Conservation (phyloP, 2,797 vertebrate species). For the Acanthis flammea region DNA sequence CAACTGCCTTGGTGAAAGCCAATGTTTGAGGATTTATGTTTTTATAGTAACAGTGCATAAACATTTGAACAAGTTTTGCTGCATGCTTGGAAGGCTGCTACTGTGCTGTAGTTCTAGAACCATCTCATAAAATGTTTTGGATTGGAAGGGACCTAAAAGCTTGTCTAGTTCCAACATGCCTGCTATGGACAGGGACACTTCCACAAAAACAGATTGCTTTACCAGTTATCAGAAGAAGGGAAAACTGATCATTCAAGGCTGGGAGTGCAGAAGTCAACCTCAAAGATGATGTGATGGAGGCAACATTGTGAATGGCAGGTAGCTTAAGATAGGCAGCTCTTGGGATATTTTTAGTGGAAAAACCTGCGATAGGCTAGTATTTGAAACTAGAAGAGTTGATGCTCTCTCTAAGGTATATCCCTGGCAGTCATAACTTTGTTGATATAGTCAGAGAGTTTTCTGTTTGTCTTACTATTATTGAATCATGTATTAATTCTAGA, state of each 20-base stretch:
- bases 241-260: background rate
- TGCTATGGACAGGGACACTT: background rate
- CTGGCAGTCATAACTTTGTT: background rate
- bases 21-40: background rate
- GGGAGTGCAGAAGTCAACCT: background rate
- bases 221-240: background rate
- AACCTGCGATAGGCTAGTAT: fast-evolving
- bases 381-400: background rate
- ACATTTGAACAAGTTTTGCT: background rate
- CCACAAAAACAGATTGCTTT: background rate
- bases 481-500: background rate
- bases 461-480: background rate
- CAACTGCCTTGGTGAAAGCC: background rate
- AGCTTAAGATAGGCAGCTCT: background rate
- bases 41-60: background rate
- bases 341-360: background rate
- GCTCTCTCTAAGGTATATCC: background rate
- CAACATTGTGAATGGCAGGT: background rate
- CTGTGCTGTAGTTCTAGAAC: background rate
- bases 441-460: background rate
- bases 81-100: background rate
- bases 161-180: fast-evolving
- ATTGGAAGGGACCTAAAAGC: background rate
- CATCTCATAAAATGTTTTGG: background rate
- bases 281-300: background rate